Evolutionary conservation across 2,797 vertebrate species (phyloP), one percentile per base, ranked within the genome.

Genomic region (Cossypha heuglini): DNA sequence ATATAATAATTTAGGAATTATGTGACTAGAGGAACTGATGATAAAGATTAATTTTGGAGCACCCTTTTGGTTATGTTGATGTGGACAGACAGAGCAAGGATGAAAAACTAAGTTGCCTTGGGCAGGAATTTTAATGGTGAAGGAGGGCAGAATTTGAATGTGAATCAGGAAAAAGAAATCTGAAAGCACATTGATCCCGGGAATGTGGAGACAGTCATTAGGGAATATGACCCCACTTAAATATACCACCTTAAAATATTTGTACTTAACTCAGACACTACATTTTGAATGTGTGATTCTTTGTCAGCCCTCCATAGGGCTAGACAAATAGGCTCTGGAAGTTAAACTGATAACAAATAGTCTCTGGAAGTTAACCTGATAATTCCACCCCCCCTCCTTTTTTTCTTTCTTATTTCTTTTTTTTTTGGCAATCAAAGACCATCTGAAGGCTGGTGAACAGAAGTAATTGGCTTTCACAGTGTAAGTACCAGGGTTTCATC

Each of bases 81-180:
- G 16, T 66, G 58, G 71, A 72, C 37, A 86, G 43, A 75, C 14
- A 76, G 18, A 74, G 42, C 43, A 88, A 90, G 66, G n/a, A 17
- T 73, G 40, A 88, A 29, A 3, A 42, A 75, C 35, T 81, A 72
- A 79, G 17, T 61, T 84, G 42, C 63, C 67, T 93, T 58, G 22
- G 46, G 61, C 58, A 94, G 73, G 55, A 79, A 68, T 86, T 92
- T 80, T 80, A 93, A 78, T 62, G 40, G 51, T 58, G 28, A 95
- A 38, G 18, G n/a, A 91, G 62, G 73, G 16, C 43, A 90, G 48
- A 92, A 77, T 92, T 74, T 89, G 25, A 87, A 89, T 87, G 37
- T 62, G 75, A 92, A 88, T 85, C 29, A 68, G 71, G n/a, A 89
- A 94, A 92, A 94, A 90, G 43, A 78, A 86, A 88, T 57, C 49